Evolutionary conservation across 2,888 invertebrate species (phyloP).

Genomic region (Timandra comae): DNA sequence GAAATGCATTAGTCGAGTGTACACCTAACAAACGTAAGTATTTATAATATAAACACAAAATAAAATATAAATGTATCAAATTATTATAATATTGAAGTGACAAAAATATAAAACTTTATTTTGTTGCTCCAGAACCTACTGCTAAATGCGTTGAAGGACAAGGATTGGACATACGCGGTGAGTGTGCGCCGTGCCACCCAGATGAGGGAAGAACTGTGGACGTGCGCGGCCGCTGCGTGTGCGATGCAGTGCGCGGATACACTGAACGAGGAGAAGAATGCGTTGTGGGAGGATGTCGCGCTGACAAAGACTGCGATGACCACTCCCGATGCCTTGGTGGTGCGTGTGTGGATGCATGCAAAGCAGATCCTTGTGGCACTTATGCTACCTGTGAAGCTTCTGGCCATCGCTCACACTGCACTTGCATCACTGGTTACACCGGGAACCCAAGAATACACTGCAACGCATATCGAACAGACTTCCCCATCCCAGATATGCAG

Average conservation of each 20-base stretch:
- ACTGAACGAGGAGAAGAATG: constrained; percentile 87
- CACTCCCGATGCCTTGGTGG: constrained; percentile 86
- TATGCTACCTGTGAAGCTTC: constrained; percentile 87
- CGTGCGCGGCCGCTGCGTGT: constrained; percentile 87
- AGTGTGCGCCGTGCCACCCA: constrained; percentile 84
- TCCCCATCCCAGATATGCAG: constrained; percentile 89
- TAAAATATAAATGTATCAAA: too few species aligned
- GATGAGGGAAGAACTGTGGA: constrained; percentile 86
- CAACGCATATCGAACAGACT: constrained; percentile 84
- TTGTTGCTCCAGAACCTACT: constrained; percentile 48
- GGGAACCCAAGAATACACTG: constrained; percentile 87
- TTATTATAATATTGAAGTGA: too few species aligned
- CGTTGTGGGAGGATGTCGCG: constrained; percentile 83
- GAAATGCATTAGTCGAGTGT: constrained; percentile 90
- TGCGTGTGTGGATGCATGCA: constrained; percentile 88
- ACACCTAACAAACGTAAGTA: constrained; percentile 81
- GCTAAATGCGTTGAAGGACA: constrained; percentile 86
- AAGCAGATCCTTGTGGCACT: constrained; percentile 82
- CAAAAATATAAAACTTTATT: not conserved
- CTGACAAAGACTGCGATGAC: constrained; percentile 85
- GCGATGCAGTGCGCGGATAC: constrained; percentile 86
- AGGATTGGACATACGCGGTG: constrained; percentile 85
- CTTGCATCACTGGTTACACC: constrained; percentile 84
- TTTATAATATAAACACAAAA: too few species aligned
- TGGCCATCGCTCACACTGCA: constrained; percentile 85